Base-by-base conservation (phyloP, 2,797 vertebrate genomes). In the Xenops minutus region DNA sequence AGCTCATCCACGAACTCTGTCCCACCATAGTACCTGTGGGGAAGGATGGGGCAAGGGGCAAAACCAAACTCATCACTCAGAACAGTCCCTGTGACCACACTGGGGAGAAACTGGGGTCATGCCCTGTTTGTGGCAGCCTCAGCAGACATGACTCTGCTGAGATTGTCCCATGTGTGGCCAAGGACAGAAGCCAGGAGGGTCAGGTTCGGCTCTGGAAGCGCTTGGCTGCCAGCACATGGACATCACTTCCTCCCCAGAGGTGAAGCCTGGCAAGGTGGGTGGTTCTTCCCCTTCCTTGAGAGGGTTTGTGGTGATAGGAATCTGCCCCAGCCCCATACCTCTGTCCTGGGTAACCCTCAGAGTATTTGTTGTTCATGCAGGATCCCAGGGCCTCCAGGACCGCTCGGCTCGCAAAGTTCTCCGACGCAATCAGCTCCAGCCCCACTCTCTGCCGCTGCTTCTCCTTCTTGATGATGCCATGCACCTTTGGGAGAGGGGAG, bases 281-380 rank as follows among this genome's bases (percentile, higher is more conserved):
- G 10, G 14, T 36, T 89, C 44, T 16, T 88, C 22, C 54, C 56
- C 72, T 10, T 55, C 24, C 49, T 54, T 49, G 24, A 0, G 0
- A 51, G 44, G 29, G 21, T 77, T 62, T 83, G 56, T 16, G 34
- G 51, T 23, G 41, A 55, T 15, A 26, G 34, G 46, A 75, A 32
- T 30, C 10, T 3, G 23, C 26, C 26, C 41, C 36, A 79, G 58
- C n/a, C 66, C 67, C 2, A 0, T 85, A 99, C 99, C 99, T 99
- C 97, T 99, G 99, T 59, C 99, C 99, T 2, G 99, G 99, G 97
- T 99, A 99, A 5, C 99, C 99, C 92, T 99, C 99, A 0, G 99
- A 99, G 96, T 99, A 99, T 95, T 99, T 99, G 98, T 99, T 99
- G 97, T 99, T 99, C 98, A 99, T 95, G 93, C 99, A 99, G 76